Evolutionary conservation across 2,113 vertebrate species (phyloP).

Genomic region (Synodontis membranacea): DNA sequence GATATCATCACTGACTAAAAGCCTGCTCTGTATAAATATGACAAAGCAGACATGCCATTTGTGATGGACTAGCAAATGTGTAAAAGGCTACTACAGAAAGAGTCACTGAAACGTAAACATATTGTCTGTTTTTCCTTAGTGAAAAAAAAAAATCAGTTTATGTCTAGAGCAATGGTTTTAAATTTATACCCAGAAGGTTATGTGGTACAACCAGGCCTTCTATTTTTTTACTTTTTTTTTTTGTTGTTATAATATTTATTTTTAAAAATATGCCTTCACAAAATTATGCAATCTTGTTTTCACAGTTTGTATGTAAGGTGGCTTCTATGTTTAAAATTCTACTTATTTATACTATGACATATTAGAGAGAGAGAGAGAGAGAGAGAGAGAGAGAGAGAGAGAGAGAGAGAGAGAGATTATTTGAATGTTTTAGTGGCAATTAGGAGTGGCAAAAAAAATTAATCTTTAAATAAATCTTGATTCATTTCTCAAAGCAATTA

Average conservation of each 20-base stretch:
- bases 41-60: background rate
- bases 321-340: background rate
- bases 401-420: background rate
- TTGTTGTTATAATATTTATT: background rate
- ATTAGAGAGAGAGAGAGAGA: background rate
- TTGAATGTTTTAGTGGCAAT: too few relatives aligned
- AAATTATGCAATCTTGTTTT: background rate
- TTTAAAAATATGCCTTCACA: background rate
- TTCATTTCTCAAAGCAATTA: background rate
- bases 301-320: background rate
- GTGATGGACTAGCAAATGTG: background rate
- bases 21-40: background rate
- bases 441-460: background rate
- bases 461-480: too few relatives aligned
- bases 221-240: too few relatives aligned
- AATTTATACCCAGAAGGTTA: background rate
- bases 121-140: background rate
- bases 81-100: background rate
- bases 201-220: background rate
- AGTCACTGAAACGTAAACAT: background rate
- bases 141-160: background rate
- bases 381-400: background rate
- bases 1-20: background rate
- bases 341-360: background rate
- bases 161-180: background rate